Evolutionary conservation across 2,113 vertebrate species (phyloP).

Genomic region (Glaucomys volans): DNA sequence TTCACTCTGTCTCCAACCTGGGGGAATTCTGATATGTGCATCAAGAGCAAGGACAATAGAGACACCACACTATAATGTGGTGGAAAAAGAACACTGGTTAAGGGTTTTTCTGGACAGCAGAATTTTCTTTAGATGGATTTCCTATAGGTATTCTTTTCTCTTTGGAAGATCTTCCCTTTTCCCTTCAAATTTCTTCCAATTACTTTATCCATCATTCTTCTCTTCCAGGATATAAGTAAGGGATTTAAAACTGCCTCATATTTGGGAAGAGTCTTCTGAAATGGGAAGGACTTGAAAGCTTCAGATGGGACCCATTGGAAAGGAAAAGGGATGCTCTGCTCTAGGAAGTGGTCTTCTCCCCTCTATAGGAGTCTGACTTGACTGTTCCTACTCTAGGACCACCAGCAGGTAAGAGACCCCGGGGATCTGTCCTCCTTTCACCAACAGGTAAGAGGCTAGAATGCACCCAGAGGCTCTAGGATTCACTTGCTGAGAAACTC

Average conservation of each 20-base stretch:
- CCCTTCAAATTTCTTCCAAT: background rate
- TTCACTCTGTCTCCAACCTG: background rate
- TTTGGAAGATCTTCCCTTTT: background rate
- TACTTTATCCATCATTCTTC: background rate
- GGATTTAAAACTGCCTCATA: background rate
- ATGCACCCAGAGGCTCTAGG: background rate
- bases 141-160: background rate
- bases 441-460: background rate
- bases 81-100: too few species aligned
- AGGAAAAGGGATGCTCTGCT: background rate
- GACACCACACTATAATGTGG: fast-evolving
- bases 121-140: background rate
- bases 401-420: background rate
- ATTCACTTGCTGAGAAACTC: background rate
- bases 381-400: background rate
- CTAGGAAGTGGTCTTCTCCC: too few species aligned
- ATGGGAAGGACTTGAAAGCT: background rate
- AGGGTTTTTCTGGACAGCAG: background rate
- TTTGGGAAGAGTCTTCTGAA: background rate
- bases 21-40: background rate
- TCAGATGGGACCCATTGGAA: background rate
- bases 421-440: background rate
- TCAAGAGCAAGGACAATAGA: background rate
- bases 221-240: background rate
- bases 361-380: background rate